These are phyloP conservation scores for Euspilapteryx auroguttella DNA, from an alignment of 2,888 invertebrate species.

Conservation along the genomic window DNA sequence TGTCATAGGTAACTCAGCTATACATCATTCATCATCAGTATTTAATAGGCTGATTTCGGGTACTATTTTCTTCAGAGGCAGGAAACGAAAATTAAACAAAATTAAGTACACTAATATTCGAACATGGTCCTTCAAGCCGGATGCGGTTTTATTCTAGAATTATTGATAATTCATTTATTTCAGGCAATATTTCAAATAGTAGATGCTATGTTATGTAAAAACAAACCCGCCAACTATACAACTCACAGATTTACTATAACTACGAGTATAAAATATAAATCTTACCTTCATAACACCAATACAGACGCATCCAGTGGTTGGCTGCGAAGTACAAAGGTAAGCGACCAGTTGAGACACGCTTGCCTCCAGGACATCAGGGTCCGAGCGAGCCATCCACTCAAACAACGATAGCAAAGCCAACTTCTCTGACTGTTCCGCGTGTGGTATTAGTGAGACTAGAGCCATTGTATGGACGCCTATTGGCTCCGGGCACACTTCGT, in stretches of 20 bases:
- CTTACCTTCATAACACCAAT: constrained; percentile 41
- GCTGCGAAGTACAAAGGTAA: constrained; percentile 66
- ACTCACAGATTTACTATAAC: neutral
- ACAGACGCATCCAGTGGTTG: constrained; percentile 44
- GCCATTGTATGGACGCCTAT: constrained; percentile 84
- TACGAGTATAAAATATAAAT: neutral
- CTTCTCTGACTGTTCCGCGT: constrained; percentile 85
- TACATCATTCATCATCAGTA: no score
- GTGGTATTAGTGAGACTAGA: constrained; percentile 76
- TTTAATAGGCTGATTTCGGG: no score
- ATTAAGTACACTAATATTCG: no score
- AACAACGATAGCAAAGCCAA: constrained; percentile 82
- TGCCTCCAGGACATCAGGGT: constrained; percentile 78
- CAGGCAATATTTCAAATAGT: neutral
- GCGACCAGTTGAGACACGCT: constrained; percentile 82
- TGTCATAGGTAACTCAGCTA: constrained; percentile 60
- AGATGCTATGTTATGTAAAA: neutral
- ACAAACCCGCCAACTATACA: neutral
- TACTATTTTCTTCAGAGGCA: no score
- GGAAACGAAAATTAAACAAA: no score
- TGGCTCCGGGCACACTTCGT: constrained; percentile 84
- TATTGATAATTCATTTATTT: no score
- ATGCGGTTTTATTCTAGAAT: no score
- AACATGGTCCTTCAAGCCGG: no score
- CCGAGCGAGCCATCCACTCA: constrained; percentile 78